Base-by-base conservation (phyloP, 2,797 vertebrate species). In the Momotus momota region DNA sequence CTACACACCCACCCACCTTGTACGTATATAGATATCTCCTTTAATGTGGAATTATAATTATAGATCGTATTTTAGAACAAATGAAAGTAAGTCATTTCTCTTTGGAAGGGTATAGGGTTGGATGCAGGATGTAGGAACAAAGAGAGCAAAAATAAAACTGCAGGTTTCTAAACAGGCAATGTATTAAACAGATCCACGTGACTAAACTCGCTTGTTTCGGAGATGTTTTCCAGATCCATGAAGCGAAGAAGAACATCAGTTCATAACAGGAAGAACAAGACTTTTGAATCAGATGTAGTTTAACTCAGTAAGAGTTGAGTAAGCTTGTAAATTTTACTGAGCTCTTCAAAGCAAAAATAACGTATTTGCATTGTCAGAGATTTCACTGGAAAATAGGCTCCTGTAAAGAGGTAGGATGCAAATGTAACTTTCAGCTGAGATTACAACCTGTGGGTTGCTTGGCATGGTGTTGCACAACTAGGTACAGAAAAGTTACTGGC, bases 291-390 rank as follows among this genome's bases (percentile, higher is more conserved):
- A 84, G 55, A 66, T 60, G 7, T 38, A 75, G 51, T 67, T 88
- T 90, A 94, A 66, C n/a, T 81, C 58, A 51, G 54, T 54, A 70
- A 87, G 74, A 71, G 25, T 58, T 88, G 64, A 96, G 33, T 91
- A 95, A 93, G 72, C 54, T 81, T 72, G 14, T 64, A 64, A 86
- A 41, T 40, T 77, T 70, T 64, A 91, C 48, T 14, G 62, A 90
- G 72, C 48, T 91, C 94, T 86, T 90, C 84, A 94, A 66, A 88
- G 70, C 41, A 84, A 87, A 86, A 95, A 75, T 41, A 72, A 72
- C 17, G 7, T 66, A 79, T 86, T 93, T 91, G 51, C 62, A 70
- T 64, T 67, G 62, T 79, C 77, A 94, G 73, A 88, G 33, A 73
- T 81, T 91, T 81, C 45, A 57, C 20, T 71, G 46, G 35, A 79